Base-by-base conservation (phyloP, 2,797 vertebrate genomes). In the Corythornis leucogaster region DNA sequence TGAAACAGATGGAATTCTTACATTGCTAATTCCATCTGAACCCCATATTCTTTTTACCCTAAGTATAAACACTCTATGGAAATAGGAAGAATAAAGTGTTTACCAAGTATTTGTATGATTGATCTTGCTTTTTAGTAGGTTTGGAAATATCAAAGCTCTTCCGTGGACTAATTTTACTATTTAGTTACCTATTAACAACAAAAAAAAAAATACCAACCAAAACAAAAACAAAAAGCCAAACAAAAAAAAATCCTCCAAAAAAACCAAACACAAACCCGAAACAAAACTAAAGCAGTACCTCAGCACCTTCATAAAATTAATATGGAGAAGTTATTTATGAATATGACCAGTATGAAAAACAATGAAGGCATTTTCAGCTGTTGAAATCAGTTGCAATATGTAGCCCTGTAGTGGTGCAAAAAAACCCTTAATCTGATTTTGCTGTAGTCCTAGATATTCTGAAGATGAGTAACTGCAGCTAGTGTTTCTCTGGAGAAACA, bases 1-100 rank as follows among this genome's bases (percentile, higher is more conserved):
- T 88, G 93, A 87, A 84, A 90, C 90, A 94, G 57, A 19, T 84
- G 45, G 19, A 79, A 70, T 90, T 93, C 38, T 85, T 89, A 43
- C 45, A 66, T 94, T 26, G 5, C 24, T 80, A 80, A 87, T 90
- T 93, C 38, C 28, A 83, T 19, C 69, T 83, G 83, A 96, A 88
- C 12, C 42, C 38, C 46, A 33, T 84, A 89, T 89, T 89, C 24
- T 91, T 45, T 79, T 76, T 90, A 80, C 68, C 57, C 31, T 58
- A 22, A 38, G 9, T 50, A 18, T 46, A 81, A 79, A 89, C 48
- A 73, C 18, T 83, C 50, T 46, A 67, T 31, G 70, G 35, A 85
- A 90, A 63, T 35, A 22, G 38, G 55, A 64, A 42, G 22, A 82
- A 57, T 61, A 5, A 77, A 63, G 7, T 50, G 22, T 93, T 87